Evolutionary conservation across 1,140 invertebrate genomes (phyloP).

Genomic region (Camponotus floridanus): DNA sequence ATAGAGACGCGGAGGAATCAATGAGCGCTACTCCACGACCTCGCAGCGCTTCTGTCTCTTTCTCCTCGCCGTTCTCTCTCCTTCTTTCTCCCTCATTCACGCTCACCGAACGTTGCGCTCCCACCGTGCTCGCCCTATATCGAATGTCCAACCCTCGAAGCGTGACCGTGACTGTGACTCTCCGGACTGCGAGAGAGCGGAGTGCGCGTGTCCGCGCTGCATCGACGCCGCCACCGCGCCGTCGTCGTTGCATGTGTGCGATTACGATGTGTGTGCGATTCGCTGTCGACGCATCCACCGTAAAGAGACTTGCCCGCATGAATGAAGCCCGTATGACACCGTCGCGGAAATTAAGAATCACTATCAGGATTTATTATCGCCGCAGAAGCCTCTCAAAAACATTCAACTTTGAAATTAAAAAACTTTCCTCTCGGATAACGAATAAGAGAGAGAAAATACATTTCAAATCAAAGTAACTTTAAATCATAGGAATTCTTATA

Average conservation of each 20-base stretch:
- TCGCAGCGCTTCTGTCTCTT: constrained; percentile 44
- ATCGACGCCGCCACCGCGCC: constrained; percentile 38
- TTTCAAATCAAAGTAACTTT: no score
- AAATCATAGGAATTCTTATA: no score
- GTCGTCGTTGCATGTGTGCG: neutral
- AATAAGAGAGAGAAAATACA: no score
- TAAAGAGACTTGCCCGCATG: constrained; percentile 20
- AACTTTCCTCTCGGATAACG: no score
- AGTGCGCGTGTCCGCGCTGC: constrained; percentile 73
- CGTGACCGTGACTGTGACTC: constrained; percentile 83
- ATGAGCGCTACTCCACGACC: constrained; percentile 70
- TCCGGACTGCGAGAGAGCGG: constrained; percentile 61
- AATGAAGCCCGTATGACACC: constrained; percentile 27
- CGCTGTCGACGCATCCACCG: constrained; percentile 11
- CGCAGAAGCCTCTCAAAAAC: neutral
- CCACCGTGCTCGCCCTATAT: constrained; percentile 64
- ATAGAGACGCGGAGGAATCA: constrained; percentile 73
- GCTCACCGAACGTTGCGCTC: constrained; percentile 40
- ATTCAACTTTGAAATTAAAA: neutral
- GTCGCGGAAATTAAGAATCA: constrained; percentile 1
- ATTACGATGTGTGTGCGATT: constrained; percentile 30
- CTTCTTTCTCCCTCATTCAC: constrained; percentile 49
- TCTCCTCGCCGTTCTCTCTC: constrained; percentile 26
- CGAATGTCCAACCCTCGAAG: constrained; percentile 80
- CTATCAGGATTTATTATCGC: neutral